These are phyloP conservation scores for Antedon mediterranea DNA, from an alignment of 53 echinoderm and acorn worm species.

Conservation along the genomic window DNA sequence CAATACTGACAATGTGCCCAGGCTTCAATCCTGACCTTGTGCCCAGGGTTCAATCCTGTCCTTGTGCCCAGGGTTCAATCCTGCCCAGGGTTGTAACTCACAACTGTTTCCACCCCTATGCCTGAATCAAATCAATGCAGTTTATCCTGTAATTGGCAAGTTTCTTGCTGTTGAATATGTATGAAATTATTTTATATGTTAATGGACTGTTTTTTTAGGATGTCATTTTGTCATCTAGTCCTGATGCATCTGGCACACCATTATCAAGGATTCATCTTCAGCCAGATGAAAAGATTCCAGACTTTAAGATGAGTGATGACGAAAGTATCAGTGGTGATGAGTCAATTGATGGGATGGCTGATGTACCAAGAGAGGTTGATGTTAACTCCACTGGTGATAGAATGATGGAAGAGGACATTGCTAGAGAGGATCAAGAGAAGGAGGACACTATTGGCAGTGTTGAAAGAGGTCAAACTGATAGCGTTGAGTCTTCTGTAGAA, in stretches of 20 bases:
- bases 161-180: too few species aligned
- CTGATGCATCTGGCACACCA: not conserved
- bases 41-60: too few species aligned
- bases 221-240: not conserved
- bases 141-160: too few species aligned
- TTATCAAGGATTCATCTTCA: not conserved
- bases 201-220: not conserved
- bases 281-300: not conserved
- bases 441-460: not conserved
- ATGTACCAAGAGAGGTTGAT: not conserved
- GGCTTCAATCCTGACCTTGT: too few species aligned
- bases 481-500: too few species aligned
- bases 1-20: too few species aligned
- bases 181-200: too few species aligned
- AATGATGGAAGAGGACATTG: not conserved
- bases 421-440: not conserved
- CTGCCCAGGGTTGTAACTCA: too few species aligned
- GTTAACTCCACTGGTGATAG: not conserved
- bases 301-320: not conserved
- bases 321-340: not conserved
- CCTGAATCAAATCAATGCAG: too few species aligned
- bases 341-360: not conserved
- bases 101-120: too few species aligned
- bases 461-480: too few species aligned
- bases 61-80: too few species aligned